phyloP scores from a whole-genome alignment of 2,113 vertebrate genomes.

The Ictidomys tridecemlineatus region DNA sequence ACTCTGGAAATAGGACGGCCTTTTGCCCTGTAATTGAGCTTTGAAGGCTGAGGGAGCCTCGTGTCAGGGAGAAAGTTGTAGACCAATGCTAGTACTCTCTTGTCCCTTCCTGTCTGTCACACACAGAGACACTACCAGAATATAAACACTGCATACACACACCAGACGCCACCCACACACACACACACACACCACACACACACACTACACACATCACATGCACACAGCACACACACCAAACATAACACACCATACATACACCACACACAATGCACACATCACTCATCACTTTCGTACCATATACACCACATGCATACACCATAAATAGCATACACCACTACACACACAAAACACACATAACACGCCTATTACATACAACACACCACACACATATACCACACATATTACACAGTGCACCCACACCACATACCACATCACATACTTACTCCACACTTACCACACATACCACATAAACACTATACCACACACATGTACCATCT shows the following conservation, averaged over 20 bases:
- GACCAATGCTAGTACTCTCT: background rate
- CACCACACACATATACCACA: too few species aligned
- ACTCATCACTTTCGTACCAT: too few species aligned
- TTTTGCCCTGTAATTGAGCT: background rate
- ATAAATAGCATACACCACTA: background rate
- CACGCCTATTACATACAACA: background rate
- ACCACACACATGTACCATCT: background rate
- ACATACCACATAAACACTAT: too few species aligned
- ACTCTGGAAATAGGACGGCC: background rate
- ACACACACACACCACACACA: background rate
- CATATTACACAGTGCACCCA: background rate
- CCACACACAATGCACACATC: too few species aligned
- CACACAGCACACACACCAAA: background rate
- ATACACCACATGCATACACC: background rate
- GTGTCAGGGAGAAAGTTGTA: background rate
- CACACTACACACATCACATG: fast-evolving
- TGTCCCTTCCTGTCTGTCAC: fast-evolving
- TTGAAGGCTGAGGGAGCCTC: background rate
- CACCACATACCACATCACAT: background rate
- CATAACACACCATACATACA: background rate
- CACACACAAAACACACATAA: too few species aligned
- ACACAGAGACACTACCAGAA: too few species aligned
- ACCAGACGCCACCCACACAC: background rate
- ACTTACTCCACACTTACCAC: too few species aligned
- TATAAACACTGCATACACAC: background rate